Percentiles rank a stretch among this genome's conserved stretches.
phyloP scores from a whole-genome alignment of 2,113 vertebrate genomes.

The Condylura cristata region DNA sequence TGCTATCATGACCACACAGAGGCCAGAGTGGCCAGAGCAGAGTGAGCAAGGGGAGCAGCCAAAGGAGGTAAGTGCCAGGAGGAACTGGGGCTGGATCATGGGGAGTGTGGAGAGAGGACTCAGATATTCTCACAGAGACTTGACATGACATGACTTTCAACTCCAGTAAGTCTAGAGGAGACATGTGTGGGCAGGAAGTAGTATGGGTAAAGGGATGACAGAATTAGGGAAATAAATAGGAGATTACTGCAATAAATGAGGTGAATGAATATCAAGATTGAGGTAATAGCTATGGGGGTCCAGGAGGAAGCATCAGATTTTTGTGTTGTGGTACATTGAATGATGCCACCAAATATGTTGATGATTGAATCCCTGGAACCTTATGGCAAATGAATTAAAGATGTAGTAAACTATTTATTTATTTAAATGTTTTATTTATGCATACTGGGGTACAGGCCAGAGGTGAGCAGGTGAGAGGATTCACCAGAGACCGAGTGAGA shows the following conservation, averaged over 20 bases:
- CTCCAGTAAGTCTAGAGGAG: not conserved
- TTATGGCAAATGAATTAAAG: not conserved
- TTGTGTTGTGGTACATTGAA: not conserved
- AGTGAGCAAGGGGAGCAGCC: not conserved
- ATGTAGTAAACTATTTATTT: not conserved
- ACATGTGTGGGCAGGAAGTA: not conserved
- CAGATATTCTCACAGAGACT: not conserved
- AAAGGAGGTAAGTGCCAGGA: rapidly evolving
- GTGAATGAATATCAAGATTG: not conserved
- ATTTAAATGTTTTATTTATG: no score
- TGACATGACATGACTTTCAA: not conserved
- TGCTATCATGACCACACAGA: rapidly evolving
- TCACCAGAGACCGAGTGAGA: no score
- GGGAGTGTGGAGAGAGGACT: not conserved
- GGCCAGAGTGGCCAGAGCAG: not conserved
- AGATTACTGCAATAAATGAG: not conserved
- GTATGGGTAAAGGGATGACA: not conserved
- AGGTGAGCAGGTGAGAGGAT: no score
- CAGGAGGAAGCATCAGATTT: not conserved
- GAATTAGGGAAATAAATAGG: not conserved
- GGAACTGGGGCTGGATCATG: no score
- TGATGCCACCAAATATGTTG: not conserved
- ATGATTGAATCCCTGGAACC: not conserved
- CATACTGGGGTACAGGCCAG: no score
- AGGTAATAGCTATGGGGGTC: not conserved